Evolutionary conservation across 2,113 vertebrate species (phyloP).

Genomic region (Sapajus apella): DNA sequence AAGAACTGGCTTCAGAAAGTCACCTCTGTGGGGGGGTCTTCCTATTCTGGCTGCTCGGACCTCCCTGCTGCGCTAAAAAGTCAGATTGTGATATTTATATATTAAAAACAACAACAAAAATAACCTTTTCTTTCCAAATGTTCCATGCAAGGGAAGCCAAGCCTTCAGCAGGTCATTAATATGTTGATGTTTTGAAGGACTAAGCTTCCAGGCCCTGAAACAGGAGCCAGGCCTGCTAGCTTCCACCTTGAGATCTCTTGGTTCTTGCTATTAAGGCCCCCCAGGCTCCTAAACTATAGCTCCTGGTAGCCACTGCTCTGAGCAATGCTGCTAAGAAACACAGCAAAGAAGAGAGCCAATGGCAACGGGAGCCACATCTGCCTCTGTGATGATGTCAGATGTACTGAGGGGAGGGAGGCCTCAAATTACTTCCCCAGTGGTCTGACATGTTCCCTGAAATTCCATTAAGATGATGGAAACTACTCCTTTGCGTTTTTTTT

Average conservation of each 20-base stretch:
- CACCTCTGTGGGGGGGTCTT: conserved; percentile 27
- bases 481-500: neutral
- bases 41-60: conserved; percentile 20
- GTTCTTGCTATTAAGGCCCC: neutral
- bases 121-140: conserved; percentile 36
- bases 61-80: conserved; percentile 47
- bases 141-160: conserved; percentile 26
- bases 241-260: conserved; percentile 37
- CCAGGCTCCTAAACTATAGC: neutral
- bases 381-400: conserved; percentile 20
- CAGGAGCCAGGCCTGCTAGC: conserved; percentile 52
- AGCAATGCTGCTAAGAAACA: conserved; percentile 14
- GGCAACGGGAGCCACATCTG: conserved; percentile 23
- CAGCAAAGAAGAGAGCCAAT: neutral
- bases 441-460: conserved; percentile 27
- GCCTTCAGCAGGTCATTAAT: conserved; percentile 50
- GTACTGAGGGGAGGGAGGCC: neutral
- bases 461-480: neutral
- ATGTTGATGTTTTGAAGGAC: conserved; percentile 52
- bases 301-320: neutral
- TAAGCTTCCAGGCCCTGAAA: conserved; percentile 19
- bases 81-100: conserved; percentile 56
- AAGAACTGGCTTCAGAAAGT: conserved; percentile 49
- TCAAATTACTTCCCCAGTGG: neutral
- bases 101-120: conserved; percentile 63